Evolutionary conservation across 2,888 invertebrate genomes (phyloP).

Genomic region (Drosophila demipolita): DNA sequence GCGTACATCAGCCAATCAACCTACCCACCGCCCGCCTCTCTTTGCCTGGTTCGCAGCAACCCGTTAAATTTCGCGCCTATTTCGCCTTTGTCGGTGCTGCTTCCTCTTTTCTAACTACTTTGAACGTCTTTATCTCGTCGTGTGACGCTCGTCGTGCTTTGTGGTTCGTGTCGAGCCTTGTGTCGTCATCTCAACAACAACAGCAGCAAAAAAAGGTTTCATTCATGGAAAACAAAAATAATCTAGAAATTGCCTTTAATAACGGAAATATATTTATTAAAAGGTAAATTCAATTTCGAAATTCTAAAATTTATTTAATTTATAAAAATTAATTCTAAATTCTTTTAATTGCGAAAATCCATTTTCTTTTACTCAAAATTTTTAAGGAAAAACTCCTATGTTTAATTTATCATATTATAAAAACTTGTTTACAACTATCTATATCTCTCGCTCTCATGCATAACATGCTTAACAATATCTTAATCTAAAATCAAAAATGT

Average conservation of each 20-base stretch:
- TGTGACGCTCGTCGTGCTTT: slow-evolving; percentile 8
- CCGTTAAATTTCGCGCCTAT: slow-evolving; percentile 70
- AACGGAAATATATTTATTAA: slow-evolving; percentile 85
- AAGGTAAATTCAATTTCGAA: slow-evolving; percentile 76
- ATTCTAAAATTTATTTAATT: slow-evolving; percentile 12
- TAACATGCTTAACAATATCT: slow-evolving; percentile 10
- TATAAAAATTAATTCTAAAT: slow-evolving; percentile 18
- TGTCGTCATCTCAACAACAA: slow-evolving; percentile 22
- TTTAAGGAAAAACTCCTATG: background rate
- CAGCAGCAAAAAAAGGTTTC: slow-evolving; percentile 53
- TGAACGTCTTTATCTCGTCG: slow-evolving; percentile 3
- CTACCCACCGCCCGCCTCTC: slow-evolving; percentile 11
- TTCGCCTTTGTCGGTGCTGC: slow-evolving; percentile 34
- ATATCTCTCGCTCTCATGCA: slow-evolving; percentile 1
- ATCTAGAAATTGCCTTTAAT: slow-evolving; percentile 85
- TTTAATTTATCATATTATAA: slow-evolving; percentile 18
- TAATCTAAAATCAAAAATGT: slow-evolving; percentile 1
- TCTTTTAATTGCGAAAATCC: background rate
- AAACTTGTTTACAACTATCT: slow-evolving; percentile 4
- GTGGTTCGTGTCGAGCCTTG: slow-evolving; percentile 37
- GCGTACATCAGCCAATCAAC: slow-evolving; percentile 32
- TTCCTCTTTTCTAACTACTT: slow-evolving; percentile 6
- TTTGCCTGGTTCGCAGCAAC: slow-evolving; percentile 25
- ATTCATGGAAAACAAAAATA: slow-evolving; percentile 85
- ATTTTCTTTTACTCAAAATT: slow-evolving; percentile 2